These are phyloP conservation scores for Sinohyriopsis cumingii DNA, from an alignment of 2,888 invertebrate genomes.

Conservation along the genomic window DNA sequence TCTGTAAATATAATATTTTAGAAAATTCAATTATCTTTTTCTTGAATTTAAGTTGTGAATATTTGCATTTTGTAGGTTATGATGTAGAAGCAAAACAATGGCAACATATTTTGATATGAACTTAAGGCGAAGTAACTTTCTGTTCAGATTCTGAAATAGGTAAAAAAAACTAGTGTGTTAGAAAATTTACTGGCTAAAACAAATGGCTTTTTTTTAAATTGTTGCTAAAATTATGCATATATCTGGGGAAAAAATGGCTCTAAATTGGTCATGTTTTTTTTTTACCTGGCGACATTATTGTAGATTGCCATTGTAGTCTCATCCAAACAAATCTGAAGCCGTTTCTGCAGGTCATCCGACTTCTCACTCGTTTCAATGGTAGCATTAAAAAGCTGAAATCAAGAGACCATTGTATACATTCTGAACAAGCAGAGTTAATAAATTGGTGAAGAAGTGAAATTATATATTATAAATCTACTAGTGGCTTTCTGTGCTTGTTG, in stretches of 20 bases:
- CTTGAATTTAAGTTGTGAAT: no score
- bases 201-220: neutral
- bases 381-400: slow-evolving; percentile 67
- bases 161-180: no score
- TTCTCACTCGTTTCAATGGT: slow-evolving; percentile 70
- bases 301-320: slow-evolving; percentile 70
- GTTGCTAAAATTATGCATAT: neutral
- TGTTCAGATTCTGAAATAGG: no score
- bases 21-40: neutral
- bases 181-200: no score
- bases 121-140: no score
- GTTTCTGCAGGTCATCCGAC: slow-evolving; percentile 56
- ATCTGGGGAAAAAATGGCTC: neutral
- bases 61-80: no score
- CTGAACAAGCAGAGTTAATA: neutral
- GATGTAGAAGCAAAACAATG: neutral
- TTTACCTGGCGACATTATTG: slow-evolving; percentile 71
- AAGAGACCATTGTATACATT: neutral
- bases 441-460: no score
- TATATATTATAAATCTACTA: no score
- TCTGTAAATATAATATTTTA: slow-evolving; percentile 39
- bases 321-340: slow-evolving; percentile 66
- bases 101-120: neutral
- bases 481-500: neutral
- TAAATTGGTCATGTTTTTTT: neutral